Conservation (phyloP, 2,113 vertebrate genomes). For the Saguinus imperator region DNA sequence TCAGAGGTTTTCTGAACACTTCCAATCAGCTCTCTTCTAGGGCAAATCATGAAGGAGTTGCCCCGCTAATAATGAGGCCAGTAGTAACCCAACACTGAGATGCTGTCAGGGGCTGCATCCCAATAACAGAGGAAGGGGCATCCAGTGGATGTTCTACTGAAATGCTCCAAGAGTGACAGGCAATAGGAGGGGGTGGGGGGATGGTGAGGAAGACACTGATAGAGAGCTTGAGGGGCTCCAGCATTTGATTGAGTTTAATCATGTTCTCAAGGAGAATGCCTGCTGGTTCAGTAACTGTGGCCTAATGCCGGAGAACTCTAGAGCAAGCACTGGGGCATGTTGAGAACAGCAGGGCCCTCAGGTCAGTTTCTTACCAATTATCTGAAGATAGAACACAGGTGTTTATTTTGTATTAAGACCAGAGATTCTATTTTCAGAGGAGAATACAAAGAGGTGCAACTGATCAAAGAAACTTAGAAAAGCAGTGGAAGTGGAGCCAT, state of each 20-base stretch:
- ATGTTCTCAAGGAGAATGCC: not conserved
- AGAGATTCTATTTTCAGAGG: not conserved
- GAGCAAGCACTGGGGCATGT: not conserved
- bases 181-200: no score
- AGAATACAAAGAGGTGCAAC: not conserved
- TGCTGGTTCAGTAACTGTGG: not conserved
- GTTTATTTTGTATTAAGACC: conserved; percentile 8
- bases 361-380: not conserved
- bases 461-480: not conserved
- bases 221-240: not conserved
- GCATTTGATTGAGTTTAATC: not conserved
- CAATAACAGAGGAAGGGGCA: not conserved
- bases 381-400: not conserved
- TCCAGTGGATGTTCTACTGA: not conserved
- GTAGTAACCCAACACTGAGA: not conserved
- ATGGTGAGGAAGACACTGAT: not conserved
- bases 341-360: not conserved
- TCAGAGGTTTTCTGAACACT: not conserved
- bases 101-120: no score
- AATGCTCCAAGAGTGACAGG: not conserved
- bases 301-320: not conserved
- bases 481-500: not conserved
- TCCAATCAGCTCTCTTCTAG: not conserved
- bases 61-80: not conserved
- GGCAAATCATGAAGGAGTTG: not conserved